Base-by-base conservation (phyloP, 2,797 vertebrate genomes). In the Salarias fasciatus region DNA sequence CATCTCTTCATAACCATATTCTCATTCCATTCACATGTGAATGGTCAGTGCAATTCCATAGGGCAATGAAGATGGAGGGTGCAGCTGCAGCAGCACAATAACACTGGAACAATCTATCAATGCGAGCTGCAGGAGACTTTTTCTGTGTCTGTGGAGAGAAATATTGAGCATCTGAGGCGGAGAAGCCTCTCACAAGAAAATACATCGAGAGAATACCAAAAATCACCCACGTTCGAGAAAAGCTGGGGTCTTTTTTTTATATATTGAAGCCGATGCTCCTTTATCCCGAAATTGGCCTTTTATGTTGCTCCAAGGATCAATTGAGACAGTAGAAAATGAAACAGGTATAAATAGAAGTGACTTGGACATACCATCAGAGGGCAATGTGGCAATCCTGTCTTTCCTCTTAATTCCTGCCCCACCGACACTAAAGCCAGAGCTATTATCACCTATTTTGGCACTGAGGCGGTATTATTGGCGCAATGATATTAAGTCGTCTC, bases 401-500 rank as follows among this genome's bases (percentile, higher is more conserved):
- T 60, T 45, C 53, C 33, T 60, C 28, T 36, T 5, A 45, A 49
- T 76, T 64, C 61, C 50, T 53, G 40, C 50, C 15, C 63, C 56
- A 40, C 36, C 30, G 36, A 31, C 46, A 63, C 63, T 69, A 73
- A 81, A 82, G 36, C 64, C 48, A 11, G 43, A 53, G 63, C 64
- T 82, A 57, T 78, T 77, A 81, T 77, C 64, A 79, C 63, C 70
- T 72, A 67, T 74, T 72, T 68, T 85, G 87, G 79, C 78, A 60
- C 53, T 11, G 63, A 86, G 75, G 63, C 59, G 69, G 75, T 83
- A 82, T 83, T 87, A 86, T 77, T 83, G 83, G 69, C 31, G 61
- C 52, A 57, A 18, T 58, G 63, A 79, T 84, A 88, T 90, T 86
- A 88, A 88, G 84, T 79, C 72, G 53, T 88, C 77, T 83, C 71